Conservation (phyloP, 2,888 invertebrate genomes). For the Horisme vitalbata region DNA sequence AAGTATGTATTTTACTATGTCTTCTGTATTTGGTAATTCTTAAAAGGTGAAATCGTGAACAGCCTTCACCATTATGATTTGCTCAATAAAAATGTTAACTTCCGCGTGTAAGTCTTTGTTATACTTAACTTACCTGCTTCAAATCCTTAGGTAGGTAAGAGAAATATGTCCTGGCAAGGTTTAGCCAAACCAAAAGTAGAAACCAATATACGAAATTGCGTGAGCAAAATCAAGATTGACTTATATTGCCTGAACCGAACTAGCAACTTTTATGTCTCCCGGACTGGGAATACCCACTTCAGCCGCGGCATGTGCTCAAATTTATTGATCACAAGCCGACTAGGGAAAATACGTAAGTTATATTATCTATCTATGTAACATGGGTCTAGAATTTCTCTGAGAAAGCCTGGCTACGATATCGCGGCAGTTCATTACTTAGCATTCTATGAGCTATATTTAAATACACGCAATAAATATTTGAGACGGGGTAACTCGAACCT, state of each 20-base stretch:
- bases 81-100: constrained; percentile 1
- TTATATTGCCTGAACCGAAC: background rate
- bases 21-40: constrained; percentile 19
- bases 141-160: constrained; percentile 2
- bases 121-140: background rate
- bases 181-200: background rate
- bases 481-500: background rate
- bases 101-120: constrained; percentile 8
- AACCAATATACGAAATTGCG: constrained; percentile 2
- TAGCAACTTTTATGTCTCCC: constrained; percentile 12
- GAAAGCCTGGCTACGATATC: constrained; percentile 21
- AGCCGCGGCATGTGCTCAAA: constrained; percentile 10
- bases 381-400: constrained; percentile 14
- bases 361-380: constrained; percentile 1
- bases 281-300: constrained; percentile 9
- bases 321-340: constrained; percentile 25
- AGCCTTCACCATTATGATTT: constrained; percentile 7
- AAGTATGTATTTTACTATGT: constrained; percentile 2
- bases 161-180: background rate
- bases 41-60: constrained; percentile 25
- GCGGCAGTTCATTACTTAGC: too few relatives aligned
- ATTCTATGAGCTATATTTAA: background rate
- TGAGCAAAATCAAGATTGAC: constrained; percentile 5
- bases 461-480: constrained; percentile 2
- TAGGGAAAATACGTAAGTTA: background rate